These are phyloP conservation scores for Reinhardtius hippoglossoides DNA, from an alignment of 2,113 vertebrate genomes.

Conservation along the genomic window DNA sequence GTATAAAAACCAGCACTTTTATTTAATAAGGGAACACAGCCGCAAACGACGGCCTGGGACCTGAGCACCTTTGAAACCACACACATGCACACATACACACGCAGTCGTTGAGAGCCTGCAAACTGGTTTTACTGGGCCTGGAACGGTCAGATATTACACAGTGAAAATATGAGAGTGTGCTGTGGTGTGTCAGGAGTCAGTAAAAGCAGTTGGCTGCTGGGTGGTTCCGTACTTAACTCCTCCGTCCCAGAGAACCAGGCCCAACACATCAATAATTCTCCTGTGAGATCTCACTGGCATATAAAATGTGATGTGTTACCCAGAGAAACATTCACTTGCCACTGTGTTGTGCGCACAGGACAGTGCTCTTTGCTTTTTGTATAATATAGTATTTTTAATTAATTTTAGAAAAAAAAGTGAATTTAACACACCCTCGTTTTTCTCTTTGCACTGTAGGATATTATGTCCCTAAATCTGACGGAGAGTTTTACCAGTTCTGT, in stretches of 20 bases:
- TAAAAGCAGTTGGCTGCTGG: slow-evolving; percentile 61
- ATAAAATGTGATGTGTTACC: not conserved
- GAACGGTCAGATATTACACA: slow-evolving; percentile 74
- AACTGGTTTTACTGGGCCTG: slow-evolving; percentile 76
- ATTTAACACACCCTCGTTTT: not conserved
- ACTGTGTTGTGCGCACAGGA: not conserved
- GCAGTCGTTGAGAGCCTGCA: slow-evolving; percentile 45
- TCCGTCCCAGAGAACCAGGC: slow-evolving; percentile 2
- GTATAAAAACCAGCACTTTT: slow-evolving; percentile 78
- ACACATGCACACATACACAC: slow-evolving; percentile 26
- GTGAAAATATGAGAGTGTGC: slow-evolving; percentile 75
- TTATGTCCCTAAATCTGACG: slow-evolving; percentile 97
- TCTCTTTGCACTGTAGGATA: slow-evolving; percentile 84
- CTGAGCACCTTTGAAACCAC: slow-evolving; percentile 68
- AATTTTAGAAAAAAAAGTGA: not conserved
- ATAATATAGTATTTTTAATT: no score
- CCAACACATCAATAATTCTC: not conserved
- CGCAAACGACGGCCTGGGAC: slow-evolving; percentile 73
- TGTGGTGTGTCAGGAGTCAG: slow-evolving; percentile 72
- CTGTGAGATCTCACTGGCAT: not conserved
- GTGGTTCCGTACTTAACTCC: slow-evolving; percentile 34
- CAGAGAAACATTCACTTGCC: not conserved
- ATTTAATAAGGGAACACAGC: slow-evolving; percentile 79
- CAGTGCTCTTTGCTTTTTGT: no score
- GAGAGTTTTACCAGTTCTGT: slow-evolving; percentile 99